Base-by-base conservation (phyloP, 2,888 invertebrate genomes). In the Tachina lurida region DNA sequence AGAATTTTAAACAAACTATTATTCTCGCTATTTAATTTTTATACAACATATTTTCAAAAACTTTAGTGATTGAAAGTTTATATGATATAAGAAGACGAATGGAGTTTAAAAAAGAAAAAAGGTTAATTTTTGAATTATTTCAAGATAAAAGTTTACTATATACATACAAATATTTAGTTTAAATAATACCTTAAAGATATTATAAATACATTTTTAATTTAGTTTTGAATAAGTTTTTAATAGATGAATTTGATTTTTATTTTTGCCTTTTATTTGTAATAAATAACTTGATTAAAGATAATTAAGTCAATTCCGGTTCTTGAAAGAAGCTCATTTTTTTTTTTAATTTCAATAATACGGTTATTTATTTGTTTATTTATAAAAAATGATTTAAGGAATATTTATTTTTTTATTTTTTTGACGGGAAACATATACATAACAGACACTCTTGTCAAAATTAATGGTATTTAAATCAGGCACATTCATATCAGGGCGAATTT, bases 271-370 rank as follows among this genome's bases (percentile, higher is more conserved):
- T 45, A n/a, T 49, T 70, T 54, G 52, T 13, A 43, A 52, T 13
- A 80, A 73, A 73, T 13, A 63, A 63, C 52, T 65, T 41, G 39
- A 60, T 60, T 60, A 60, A 73, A 80, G 41, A 43, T 19, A 73
- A 39, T 22, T 17, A 47, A 58, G n/a, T 84, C 80, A 84, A 76
- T 80, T 84, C 75, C 84, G 71, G 80, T 80, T 41, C 43, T 63
- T 76, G 63, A 47, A 71, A 76, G 49, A 84, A 84, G 84, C 84
- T 80, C 80, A 52, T 84, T 68, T 47, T 49, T 31, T n/a, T 31
- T 22, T 43, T 65, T n/a, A 41, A 43, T 74, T 63, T 74, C 7
- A 63, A 63, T 63, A n/a, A 60, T 41, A n/a, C 5, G 7, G 15
- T 54, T 31, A 31, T 54, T n/a, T 58, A 31, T 62, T 54, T 43